Evolutionary conservation across 1,140 invertebrate species (phyloP).

Genomic region (Aphis craccivora): DNA sequence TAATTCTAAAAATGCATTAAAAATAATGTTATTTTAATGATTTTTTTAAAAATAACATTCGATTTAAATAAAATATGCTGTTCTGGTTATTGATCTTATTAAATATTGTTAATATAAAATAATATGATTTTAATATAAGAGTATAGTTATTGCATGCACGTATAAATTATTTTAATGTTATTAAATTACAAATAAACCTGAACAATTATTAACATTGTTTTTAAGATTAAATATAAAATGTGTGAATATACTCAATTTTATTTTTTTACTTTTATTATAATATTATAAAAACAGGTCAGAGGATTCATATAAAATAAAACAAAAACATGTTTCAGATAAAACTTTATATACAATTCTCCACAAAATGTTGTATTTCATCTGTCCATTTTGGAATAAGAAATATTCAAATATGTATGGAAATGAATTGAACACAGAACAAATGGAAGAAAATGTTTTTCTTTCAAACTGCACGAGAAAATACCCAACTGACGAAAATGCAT

Average conservation of each 20-base stretch:
- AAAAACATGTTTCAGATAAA: neutral
- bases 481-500: neutral
- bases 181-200: too few species aligned
- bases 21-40: neutral
- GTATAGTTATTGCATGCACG: too few species aligned
- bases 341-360: neutral
- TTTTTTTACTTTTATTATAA: neutral
- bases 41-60: neutral
- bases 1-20: neutral
- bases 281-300: neutral
- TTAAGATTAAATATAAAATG: neutral
- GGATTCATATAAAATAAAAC: neutral
- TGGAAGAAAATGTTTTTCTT: neutral
- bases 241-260: neutral
- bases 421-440: neutral
- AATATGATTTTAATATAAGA: too few species aligned
- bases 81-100: neutral
- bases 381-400: neutral
- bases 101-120: neutral
- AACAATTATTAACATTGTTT: too few species aligned
- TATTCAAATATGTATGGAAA: conserved; percentile 13
- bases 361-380: neutral
- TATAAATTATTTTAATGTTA: too few species aligned
- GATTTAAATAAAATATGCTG: neutral
- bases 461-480: neutral